Evolutionary conservation across 1,140 invertebrate species (phyloP).

Genomic region (Grapholita molesta): DNA sequence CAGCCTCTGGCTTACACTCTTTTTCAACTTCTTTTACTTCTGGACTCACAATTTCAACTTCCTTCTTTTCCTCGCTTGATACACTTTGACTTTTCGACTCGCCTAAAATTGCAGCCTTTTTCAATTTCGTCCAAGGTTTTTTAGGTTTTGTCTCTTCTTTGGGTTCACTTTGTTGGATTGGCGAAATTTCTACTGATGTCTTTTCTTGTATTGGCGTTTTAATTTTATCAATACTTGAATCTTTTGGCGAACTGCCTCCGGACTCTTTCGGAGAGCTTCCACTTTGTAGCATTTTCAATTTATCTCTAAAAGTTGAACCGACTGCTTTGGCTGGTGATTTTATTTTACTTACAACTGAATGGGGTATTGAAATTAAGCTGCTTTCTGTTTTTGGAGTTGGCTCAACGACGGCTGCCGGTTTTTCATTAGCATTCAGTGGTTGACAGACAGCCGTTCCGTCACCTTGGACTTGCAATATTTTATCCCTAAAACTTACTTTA

Average conservation of each 20-base stretch:
- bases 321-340: slow-evolving; percentile 74
- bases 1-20: slow-evolving; percentile 38
- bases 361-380: slow-evolving; percentile 73
- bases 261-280: slow-evolving; percentile 47
- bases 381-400: slow-evolving; percentile 69
- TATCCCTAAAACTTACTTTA: slow-evolving; percentile 77
- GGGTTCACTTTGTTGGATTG: slow-evolving; percentile 43
- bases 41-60: slow-evolving; percentile 34
- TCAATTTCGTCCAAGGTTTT: slow-evolving; percentile 79
- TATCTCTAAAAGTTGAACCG: slow-evolving; percentile 69
- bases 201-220: slow-evolving; percentile 47
- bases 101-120: slow-evolving; percentile 77
- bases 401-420: slow-evolving; percentile 64
- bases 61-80: slow-evolving; percentile 55
- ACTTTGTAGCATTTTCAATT: slow-evolving; percentile 70
- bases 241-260: slow-evolving; percentile 31
- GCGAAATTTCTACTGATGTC: slow-evolving; percentile 42
- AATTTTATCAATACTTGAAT: slow-evolving; percentile 46
- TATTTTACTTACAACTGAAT: slow-evolving; percentile 75
- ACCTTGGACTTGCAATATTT: slow-evolving; percentile 74
- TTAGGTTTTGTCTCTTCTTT: slow-evolving; percentile 60
- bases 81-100: slow-evolving; percentile 64
- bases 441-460: slow-evolving; percentile 71
- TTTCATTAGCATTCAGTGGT: slow-evolving; percentile 61
- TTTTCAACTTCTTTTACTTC: slow-evolving; percentile 27